Conservation (phyloP, 1,140 invertebrate species). For the Meloidogyne exigua region DNA sequence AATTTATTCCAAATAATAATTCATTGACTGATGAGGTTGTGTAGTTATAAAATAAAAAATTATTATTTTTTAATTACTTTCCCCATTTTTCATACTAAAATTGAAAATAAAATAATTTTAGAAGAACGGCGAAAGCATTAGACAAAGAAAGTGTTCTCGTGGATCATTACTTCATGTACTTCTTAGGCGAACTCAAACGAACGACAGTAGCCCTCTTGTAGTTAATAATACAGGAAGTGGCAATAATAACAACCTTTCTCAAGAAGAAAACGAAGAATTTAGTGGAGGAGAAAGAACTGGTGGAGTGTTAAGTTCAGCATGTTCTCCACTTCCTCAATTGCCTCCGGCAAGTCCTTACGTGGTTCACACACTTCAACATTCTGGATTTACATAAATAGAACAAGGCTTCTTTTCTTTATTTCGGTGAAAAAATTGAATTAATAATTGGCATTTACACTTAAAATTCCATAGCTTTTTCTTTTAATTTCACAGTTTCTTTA, state of each 20-base stretch:
- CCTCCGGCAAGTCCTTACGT: slow-evolving; percentile 9
- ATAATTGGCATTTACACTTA: not conserved
- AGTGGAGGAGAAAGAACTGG: not conserved
- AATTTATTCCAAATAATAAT: not conserved
- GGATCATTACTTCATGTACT: slow-evolving; percentile 5
- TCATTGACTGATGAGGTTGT: not conserved
- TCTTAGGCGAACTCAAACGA: slow-evolving; percentile 10
- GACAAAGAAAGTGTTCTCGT: not conserved
- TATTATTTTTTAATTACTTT: too few relatives aligned
- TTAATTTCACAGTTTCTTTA: too few relatives aligned
- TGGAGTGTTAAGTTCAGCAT: not conserved
- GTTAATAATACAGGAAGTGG: not conserved
- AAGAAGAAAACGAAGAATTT: slow-evolving; percentile 13
- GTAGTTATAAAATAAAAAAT: not conserved
- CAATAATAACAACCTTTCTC: not conserved
- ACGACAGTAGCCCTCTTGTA: slow-evolving; percentile 25
- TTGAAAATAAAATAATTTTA: not conserved
- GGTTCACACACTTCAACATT: slow-evolving; percentile 25
- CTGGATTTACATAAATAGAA: slow-evolving; percentile 17
- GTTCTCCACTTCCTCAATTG: not conserved
- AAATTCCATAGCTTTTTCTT: not conserved
- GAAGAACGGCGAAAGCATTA: not conserved
- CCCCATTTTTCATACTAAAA: too few relatives aligned
- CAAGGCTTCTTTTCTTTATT: too few relatives aligned
- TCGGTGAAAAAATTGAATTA: too few relatives aligned